These are phyloP conservation scores for Holothuria glaberrima DNA, from an alignment of 35 echinoderm and acorn worm genomes.

Conservation along the genomic window DNA sequence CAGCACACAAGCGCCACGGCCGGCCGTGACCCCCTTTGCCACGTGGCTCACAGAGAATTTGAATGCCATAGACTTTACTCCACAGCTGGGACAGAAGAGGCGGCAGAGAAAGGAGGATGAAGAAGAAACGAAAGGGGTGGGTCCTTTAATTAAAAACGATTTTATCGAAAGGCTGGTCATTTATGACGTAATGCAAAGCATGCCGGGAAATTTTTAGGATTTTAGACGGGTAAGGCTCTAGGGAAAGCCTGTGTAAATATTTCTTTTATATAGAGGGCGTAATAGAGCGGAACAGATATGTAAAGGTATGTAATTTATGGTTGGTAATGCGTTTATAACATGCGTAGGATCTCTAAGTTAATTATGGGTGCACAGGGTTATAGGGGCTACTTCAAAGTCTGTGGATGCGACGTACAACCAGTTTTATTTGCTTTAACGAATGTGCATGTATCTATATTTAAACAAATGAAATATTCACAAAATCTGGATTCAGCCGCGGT, in stretches of 20 bases:
- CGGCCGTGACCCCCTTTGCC: neutral
- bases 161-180: conserved; percentile 29
- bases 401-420: no score
- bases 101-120: neutral
- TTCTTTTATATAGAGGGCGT: neutral
- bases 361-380: no score
- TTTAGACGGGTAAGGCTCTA: conserved; percentile 8
- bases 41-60: neutral
- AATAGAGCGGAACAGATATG: neutral
- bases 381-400: no score
- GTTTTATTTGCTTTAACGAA: no score
- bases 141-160: neutral
- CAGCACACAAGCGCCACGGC: neutral
- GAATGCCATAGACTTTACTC: conserved; percentile 17
- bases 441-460: no score
- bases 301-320: neutral
- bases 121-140: neutral
- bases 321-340: no score
- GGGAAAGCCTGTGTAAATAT: neutral
- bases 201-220: conserved; percentile 62
- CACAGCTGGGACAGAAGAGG: neutral
- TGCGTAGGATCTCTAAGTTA: no score
- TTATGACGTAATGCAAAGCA: conserved; percentile 66
- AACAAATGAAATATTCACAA: no score
- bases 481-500: no score